These are phyloP conservation scores for Octodonta nipae DNA, from an alignment of 2,888 invertebrate genomes.

Conservation along the genomic window DNA sequence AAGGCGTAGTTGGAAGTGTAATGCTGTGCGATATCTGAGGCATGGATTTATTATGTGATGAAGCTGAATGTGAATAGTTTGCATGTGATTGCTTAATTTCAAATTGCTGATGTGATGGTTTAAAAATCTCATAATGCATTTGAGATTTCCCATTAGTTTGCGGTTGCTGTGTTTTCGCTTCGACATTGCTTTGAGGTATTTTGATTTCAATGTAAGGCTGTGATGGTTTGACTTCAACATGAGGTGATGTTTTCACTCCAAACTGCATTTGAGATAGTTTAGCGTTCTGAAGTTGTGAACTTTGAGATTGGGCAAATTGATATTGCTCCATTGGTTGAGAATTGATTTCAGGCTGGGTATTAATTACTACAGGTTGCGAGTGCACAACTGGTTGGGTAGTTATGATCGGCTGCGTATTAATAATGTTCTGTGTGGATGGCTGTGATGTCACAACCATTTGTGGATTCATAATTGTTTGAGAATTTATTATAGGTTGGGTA, in stretches of 20 bases:
- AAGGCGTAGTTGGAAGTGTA: slow-evolving; percentile 45
- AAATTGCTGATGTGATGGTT: too few species aligned
- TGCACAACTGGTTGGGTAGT: slow-evolving; percentile 3
- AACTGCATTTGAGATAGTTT: slow-evolving; percentile 8
- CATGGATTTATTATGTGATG: slow-evolving; percentile 18
- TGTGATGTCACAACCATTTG: slow-evolving; percentile 6
- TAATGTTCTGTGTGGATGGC: slow-evolving; percentile 5
- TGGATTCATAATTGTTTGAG: slow-evolving; percentile 8
- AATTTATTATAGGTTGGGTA: slow-evolving; percentile 8
- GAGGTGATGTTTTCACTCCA: slow-evolving; percentile 6
- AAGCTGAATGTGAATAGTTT: neutral
- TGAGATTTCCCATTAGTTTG: too few species aligned
- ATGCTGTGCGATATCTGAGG: slow-evolving; percentile 41
- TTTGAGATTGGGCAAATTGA: slow-evolving; percentile 3
- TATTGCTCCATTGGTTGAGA: slow-evolving; percentile 4
- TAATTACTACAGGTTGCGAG: neutral
- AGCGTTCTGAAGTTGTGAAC: too few species aligned
- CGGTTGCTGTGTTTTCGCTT: neutral
- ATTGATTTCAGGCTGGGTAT: slow-evolving; percentile 5
- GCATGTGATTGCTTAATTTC: too few species aligned
- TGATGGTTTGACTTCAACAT: slow-evolving; percentile 3
- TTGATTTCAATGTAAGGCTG: slow-evolving; percentile 5
- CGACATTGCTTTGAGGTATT: slow-evolving; percentile 1
- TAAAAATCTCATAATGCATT: too few species aligned
- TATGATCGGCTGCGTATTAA: slow-evolving; percentile 4